Conservation (phyloP, 2,113 vertebrate genomes). For the Cyprinodon tularosa region DNA sequence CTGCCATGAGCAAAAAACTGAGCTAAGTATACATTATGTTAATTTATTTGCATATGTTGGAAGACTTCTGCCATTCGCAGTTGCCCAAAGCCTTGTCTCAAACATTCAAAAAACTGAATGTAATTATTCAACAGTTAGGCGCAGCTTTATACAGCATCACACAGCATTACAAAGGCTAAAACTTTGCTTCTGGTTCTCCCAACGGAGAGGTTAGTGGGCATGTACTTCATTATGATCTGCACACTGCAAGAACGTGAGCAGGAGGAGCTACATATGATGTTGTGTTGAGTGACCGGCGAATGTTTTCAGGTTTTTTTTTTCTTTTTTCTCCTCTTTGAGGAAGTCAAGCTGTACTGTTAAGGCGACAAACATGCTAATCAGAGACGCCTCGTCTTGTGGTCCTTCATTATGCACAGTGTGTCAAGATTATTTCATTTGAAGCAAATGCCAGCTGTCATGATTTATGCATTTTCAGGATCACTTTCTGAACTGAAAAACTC, state of each 20-base stretch:
- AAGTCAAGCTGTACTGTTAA: conserved; percentile 47
- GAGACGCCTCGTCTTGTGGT: conserved; percentile 19
- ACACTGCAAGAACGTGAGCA: conserved; percentile 45
- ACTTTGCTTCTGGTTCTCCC: conserved; percentile 33
- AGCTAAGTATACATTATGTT: conserved; percentile 37
- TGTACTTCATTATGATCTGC: conserved; percentile 42
- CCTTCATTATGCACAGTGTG: conserved; percentile 37
- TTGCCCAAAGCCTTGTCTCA: conserved; percentile 45
- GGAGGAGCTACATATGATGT: conserved; percentile 38
- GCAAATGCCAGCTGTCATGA: conserved; percentile 54
- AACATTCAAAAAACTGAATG: conserved; percentile 39
- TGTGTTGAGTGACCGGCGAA: conserved; percentile 19
- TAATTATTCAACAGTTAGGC: conserved; percentile 57
- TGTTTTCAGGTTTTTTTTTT: conserved; percentile 32
- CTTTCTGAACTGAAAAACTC: conserved; percentile 19
- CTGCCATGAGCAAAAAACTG: conserved; percentile 35
- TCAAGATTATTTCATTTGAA: conserved; percentile 46
- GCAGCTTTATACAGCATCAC: conserved; percentile 21
- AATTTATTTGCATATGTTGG: conserved; percentile 74
- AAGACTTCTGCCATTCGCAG: conserved; percentile 38
- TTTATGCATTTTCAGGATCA: conserved; percentile 60
- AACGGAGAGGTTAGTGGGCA: conserved; percentile 44
- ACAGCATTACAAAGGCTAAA: conserved; percentile 55
- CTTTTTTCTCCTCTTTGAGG: not conserved
- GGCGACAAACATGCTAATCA: conserved; percentile 56